Percentiles rank a stretch among this genome's conserved stretches.
These are phyloP conservation scores for Nyctibius grandis DNA, from an alignment of 2,797 vertebrate species.

Conservation along the genomic window DNA sequence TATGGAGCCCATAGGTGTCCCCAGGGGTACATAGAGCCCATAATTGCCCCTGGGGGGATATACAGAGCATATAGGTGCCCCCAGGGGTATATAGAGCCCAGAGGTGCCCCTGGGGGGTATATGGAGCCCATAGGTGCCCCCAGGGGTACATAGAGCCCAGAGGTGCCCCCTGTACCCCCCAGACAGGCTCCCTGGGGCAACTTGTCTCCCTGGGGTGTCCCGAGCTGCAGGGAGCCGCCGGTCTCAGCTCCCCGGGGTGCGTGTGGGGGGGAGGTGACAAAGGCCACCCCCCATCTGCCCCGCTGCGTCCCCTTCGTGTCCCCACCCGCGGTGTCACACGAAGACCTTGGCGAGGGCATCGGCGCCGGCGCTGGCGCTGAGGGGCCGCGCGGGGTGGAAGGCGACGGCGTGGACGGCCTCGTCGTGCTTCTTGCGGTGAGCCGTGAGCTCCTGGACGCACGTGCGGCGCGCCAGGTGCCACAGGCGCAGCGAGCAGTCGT, in stretches of 20 bases:
- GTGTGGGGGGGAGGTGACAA: not conserved
- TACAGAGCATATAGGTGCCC: no score
- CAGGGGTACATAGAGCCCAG: no score
- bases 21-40: no score
- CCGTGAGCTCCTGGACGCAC: conserved; percentile 91
- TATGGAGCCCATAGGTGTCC: no score
- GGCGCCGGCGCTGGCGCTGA: conserved; percentile 78
- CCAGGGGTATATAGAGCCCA: no score
- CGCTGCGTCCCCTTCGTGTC: no score
- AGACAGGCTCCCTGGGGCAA: not conserved
- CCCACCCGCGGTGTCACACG: conserved; percentile 57
- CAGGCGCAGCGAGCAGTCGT: conserved; percentile 90
- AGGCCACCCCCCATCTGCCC: no score
- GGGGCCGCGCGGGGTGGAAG: conserved; percentile 81
- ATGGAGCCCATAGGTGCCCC: no score
- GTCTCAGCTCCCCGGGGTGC: not conserved
- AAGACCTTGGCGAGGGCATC: conserved; percentile 93
- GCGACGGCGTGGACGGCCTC: conserved; percentile 93
- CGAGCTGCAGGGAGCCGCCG: not conserved
- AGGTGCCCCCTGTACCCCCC: not conserved
- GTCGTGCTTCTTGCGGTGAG: conserved; percentile 90
- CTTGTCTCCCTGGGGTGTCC: not conserved
- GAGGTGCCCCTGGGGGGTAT: no score
- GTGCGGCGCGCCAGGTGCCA: conserved; percentile 93
- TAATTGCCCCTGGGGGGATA: no score